A percentile compares a stretch with the other conserved stretches of the same genome.
These are phyloP conservation scores for Calypte anna DNA, from an alignment of 2,113 vertebrate genomes.

Conservation along the genomic window DNA sequence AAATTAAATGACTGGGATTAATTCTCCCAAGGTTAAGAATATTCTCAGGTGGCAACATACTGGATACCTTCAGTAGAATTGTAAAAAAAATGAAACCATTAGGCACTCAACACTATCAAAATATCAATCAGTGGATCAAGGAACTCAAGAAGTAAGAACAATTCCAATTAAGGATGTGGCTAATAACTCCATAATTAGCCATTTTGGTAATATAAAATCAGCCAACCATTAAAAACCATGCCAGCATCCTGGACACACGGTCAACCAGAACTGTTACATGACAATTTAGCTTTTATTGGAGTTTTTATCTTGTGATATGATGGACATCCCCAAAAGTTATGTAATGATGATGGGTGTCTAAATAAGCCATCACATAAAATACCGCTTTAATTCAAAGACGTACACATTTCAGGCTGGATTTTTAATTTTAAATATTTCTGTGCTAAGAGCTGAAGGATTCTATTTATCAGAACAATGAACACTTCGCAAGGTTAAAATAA, in stretches of 20 bases:
- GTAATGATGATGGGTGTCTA: background rate
- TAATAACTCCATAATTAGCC: background rate
- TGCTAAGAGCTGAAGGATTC: background rate
- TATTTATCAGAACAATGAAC: background rate
- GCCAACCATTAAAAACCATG: no score
- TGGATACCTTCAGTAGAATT: background rate
- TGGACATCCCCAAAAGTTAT: background rate
- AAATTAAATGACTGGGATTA: background rate
- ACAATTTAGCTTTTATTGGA: accelerated
- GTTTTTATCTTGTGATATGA: accelerated
- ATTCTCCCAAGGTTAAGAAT: background rate
- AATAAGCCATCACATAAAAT: background rate
- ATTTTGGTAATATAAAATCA: background rate
- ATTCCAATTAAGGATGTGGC: background rate
- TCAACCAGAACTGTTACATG: background rate
- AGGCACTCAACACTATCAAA: background rate
- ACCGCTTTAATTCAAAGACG: background rate
- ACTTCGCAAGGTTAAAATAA: background rate
- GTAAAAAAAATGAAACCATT: background rate
- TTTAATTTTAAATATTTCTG: background rate
- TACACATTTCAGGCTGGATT: accelerated
- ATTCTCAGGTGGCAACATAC: background rate
- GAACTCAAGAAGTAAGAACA: background rate
- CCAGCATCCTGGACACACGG: no score
- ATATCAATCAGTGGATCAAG: background rate